Evolutionary conservation across 2,113 vertebrate species (phyloP).

Genomic region (Mustela lutreola): DNA sequence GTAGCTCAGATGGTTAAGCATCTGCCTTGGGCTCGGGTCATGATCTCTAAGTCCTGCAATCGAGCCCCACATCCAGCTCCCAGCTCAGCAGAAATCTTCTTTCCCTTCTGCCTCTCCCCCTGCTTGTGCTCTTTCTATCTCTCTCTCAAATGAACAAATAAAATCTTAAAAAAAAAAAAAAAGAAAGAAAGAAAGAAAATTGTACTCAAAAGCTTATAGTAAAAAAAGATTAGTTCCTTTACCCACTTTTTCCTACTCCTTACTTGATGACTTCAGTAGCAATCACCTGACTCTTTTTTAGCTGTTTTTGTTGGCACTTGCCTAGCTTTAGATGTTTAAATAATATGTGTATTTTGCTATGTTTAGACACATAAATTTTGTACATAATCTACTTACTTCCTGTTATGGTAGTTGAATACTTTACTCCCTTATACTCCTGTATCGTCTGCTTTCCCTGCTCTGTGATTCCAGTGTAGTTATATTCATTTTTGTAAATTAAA

Average conservation of each 20-base stretch:
- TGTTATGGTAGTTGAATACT: background rate
- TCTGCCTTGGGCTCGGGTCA: background rate
- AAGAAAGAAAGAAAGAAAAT: background rate
- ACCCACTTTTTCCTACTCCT: background rate
- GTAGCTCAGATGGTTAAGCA: background rate
- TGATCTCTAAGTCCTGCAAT: background rate
- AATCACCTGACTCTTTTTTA: background rate
- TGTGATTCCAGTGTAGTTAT: background rate
- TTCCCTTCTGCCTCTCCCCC: too few species aligned
- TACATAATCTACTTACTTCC: slow-evolving; percentile 10
- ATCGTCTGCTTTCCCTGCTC: background rate
- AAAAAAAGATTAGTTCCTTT: background rate
- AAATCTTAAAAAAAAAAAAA: background rate
- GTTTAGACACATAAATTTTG: background rate
- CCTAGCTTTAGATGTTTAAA: slow-evolving; percentile 35
- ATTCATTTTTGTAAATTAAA: slow-evolving; percentile 34
- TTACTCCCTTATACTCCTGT: background rate
- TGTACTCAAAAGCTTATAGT: background rate
- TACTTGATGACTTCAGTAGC: background rate
- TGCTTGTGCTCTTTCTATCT: too few species aligned
- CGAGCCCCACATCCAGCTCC: too few species aligned
- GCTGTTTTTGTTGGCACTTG: slow-evolving; percentile 15
- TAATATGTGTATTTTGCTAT: background rate
- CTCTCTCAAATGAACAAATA: too few species aligned
- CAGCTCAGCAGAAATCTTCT: too few species aligned